phyloP scores from a whole-genome alignment of 2,888 invertebrate genomes.

The Isoperla grammatica region DNA sequence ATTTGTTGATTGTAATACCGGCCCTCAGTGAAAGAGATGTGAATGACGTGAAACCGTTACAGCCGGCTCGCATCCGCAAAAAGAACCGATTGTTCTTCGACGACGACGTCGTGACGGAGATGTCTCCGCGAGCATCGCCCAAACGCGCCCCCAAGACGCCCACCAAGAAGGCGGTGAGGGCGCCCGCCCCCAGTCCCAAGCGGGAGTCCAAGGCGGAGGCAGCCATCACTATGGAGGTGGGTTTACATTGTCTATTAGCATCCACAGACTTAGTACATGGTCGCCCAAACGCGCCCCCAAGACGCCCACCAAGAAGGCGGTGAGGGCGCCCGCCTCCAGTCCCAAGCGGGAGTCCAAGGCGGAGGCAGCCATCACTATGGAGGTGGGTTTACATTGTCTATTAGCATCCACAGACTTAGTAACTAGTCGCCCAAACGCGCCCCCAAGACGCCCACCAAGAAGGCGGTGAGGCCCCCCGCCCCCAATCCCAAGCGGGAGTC shows the following conservation, averaged over 20 bases:
- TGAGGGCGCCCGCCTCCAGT: constrained; percentile 36
- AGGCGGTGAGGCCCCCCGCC: constrained; percentile 41
- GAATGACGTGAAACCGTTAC: no score
- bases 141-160: constrained; percentile 59
- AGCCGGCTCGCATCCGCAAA: constrained; percentile 81
- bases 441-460: constrained; percentile 52
- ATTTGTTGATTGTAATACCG: no score
- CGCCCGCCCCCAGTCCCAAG: neutral
- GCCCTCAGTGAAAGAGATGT: no score
- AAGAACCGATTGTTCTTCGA: constrained; percentile 85
- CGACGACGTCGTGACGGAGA: constrained; percentile 73
- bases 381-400: no score
- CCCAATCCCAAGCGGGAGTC: neutral
- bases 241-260: no score
- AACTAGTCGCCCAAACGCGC: constrained; percentile 64
- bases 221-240: neutral
- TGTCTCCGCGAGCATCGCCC: constrained; percentile 67
- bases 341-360: neutral
- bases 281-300: constrained; percentile 64
- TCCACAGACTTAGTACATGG: no score
- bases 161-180: constrained; percentile 46
- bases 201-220: neutral
- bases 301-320: constrained; percentile 49
- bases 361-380: neutral
- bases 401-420: no score